Percentiles rank a stretch among this genome's conserved stretches.
Evolutionary conservation across 2,888 invertebrate species (phyloP).

Genomic region (Ormyrus rosae): DNA sequence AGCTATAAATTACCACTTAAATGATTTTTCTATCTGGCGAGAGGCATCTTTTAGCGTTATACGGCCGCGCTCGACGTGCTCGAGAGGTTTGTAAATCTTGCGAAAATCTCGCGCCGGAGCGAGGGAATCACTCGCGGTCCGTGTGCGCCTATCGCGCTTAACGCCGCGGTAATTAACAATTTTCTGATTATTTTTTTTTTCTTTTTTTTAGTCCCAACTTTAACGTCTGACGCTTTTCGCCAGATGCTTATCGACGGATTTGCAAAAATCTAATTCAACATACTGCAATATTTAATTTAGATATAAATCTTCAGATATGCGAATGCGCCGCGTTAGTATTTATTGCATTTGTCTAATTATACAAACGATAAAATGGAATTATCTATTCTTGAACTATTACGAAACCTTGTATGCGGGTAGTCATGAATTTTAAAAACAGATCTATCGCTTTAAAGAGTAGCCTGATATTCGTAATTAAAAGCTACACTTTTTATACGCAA

Average conservation of each 20-base stretch:
- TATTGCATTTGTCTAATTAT: conserved; percentile 14
- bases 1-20: conserved; percentile 45
- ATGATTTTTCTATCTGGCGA: conserved; percentile 38
- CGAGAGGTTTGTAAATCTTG: background rate
- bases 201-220: background rate
- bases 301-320: conserved; percentile 10
- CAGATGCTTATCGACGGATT: background rate
- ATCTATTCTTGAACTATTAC: too few species aligned
- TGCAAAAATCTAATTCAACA: background rate
- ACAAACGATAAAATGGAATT: background rate
- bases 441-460: too few species aligned
- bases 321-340: conserved; percentile 12
- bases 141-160: too few species aligned
- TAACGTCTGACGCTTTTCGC: background rate
- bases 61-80: background rate
- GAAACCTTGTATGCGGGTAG: background rate
- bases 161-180: background rate
- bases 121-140: background rate
- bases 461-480: too few species aligned
- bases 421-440: too few species aligned
- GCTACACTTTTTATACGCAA: too few species aligned
- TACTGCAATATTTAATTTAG: conserved; percentile 19
- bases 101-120: background rate
- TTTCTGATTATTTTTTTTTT: background rate
- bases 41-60: conserved; percentile 26